phyloP scores from a whole-genome alignment of 2,113 vertebrate genomes.

The Misgurnus anguillicaudatus region DNA sequence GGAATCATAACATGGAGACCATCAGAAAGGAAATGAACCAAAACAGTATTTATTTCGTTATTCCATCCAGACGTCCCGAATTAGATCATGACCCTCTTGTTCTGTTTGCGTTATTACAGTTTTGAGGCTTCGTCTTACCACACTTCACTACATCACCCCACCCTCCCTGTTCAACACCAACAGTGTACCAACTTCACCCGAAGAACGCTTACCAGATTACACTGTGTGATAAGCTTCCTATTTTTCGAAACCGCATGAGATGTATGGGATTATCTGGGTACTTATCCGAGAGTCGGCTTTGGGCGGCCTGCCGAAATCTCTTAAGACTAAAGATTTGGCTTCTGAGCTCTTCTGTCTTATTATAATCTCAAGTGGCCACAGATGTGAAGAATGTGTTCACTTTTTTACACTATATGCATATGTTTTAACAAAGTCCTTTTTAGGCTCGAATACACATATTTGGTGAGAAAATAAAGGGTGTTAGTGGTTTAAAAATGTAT shows the following conservation, averaged over 20 bases:
- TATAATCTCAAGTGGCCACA: slow-evolving; percentile 71
- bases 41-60: slow-evolving; percentile 22
- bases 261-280: slow-evolving; percentile 75
- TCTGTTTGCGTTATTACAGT: not conserved
- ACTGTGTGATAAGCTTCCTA: slow-evolving; percentile 82
- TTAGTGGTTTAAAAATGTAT: not conserved
- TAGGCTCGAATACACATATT: slow-evolving; percentile 6
- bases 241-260: slow-evolving; percentile 78
- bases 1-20: not conserved
- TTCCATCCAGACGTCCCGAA: slow-evolving; percentile 13
- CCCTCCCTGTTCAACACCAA: slow-evolving; percentile 25
- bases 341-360: slow-evolving; percentile 77
- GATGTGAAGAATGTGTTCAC: slow-evolving; percentile 67
- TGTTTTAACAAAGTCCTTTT: slow-evolving; percentile 5
- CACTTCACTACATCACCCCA: not conserved
- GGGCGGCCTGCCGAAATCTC: slow-evolving; percentile 73
- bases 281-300: slow-evolving; percentile 73
- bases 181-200: slow-evolving; percentile 53
- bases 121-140: slow-evolving; percentile 3
- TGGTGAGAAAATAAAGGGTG: slow-evolving; percentile 33
- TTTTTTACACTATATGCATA: slow-evolving; percentile 61
- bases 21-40: not conserved
- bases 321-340: slow-evolving; percentile 73
- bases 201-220: slow-evolving; percentile 72
- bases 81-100: slow-evolving; percentile 19